Base-by-base conservation (phyloP, 2,888 invertebrate genomes). In the Nebria salina region DNA sequence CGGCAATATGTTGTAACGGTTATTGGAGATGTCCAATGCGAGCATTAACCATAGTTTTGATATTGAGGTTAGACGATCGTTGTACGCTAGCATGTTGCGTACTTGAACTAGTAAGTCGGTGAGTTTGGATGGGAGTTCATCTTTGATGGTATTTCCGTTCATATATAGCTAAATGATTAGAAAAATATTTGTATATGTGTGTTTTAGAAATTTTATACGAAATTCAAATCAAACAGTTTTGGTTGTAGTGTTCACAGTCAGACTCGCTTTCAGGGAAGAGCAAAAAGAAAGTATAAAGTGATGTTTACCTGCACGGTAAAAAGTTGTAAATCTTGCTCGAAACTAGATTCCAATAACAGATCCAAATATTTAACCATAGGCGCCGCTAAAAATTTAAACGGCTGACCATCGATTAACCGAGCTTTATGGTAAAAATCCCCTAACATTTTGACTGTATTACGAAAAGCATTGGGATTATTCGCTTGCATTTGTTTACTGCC, bases 31-130 rank as follows among this genome's bases (percentile, higher is more conserved):
- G 83, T 91, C 90, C 64, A 90, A 83, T 8, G 88, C 86, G 26
- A 90, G 85, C 9, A 90, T 84, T 42, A 90, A 83, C 87, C 89
- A 88, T 9, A 87, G 83, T 84, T 88, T 87, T 64, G 88, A 87
- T 65, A 85, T 86, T 41, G 86, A 84, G 78, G 87, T 85, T 13
- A 89, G 82, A 77, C 86, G 85, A 75, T 87, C 83, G 42, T 87
- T 87, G 8, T 86, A 85, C 9, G 88, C 84, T 74, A 90, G 83
- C 13, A 87, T 76, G 42, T 84, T 83, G 81, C 89, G 87, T 2
- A 87, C 86, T 82, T 85, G 86, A 34, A 86, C 85, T 65, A 89
- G 83, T 65, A 90, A 82, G n/a, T 86, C 86, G 25, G 85, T 83
- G 9, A 89, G 65, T 82, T 87, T 85, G 54, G 86, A 86, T 3